Evolutionary conservation across 23 tunicate species (phyloP), one percentile per base, ranked within the genome.

Genomic region (Trididemnum miniatum): DNA sequence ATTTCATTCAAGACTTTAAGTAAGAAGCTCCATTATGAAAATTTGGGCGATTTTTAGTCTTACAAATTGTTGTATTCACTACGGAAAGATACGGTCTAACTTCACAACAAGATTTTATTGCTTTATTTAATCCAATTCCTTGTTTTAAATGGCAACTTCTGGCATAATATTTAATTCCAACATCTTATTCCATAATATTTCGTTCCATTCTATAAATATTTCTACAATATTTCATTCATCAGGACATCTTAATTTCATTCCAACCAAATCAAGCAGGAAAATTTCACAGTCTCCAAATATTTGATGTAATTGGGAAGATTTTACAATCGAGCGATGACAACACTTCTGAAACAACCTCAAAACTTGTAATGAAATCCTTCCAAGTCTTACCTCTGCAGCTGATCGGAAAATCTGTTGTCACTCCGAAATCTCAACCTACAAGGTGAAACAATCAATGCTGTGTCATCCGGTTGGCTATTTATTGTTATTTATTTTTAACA

Each of bases 221-320:
- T 49, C 12, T 12, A 49, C 12, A 18, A 9, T 49, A 18, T 49
- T 49, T 49, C 18, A 9, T 49, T 12, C 12, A 12, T 22, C 83
- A 91, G 98, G 98, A 93, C 35, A 67, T 93, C 50, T 51, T 79
- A 35, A 66, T 93, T 1, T 83, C 90, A 1, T 93, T 93, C 38
- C 98, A 88, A 73, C 98, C 98, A 20, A 83, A 88, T 40, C 98
- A 93, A 72, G 89, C 98, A 0, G 98, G 98, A 2, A 80, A 65
- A 0, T 93, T 93, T 38, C 81, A 84, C 20, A 82, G 83, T 30
- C 33, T 93, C 1, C 98, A 93, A 67, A 31, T 88, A 31, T 52
- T 93, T 35, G 98, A 93, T 50, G 87, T 93, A 1, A 35, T 93
- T 26, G 98, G 98, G n/a, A 84, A 85, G 71, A 85, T 84, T 31